Conservation (phyloP, 2,797 vertebrate species). For the Myotis planiceps region DNA sequence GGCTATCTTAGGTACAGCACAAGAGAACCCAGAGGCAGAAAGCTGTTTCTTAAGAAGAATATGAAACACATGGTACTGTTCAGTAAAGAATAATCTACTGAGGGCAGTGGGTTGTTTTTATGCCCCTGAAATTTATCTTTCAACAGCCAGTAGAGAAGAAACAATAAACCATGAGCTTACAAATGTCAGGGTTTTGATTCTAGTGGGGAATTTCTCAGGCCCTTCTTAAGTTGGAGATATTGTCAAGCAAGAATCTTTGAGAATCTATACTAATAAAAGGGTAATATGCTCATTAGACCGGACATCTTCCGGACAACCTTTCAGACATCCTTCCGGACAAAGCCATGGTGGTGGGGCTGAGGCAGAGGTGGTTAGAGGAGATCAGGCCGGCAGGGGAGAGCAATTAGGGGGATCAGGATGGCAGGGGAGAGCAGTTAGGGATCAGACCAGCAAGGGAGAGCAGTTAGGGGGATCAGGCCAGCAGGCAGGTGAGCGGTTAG, state of each 20-base stretch:
- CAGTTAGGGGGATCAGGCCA: too few relatives aligned
- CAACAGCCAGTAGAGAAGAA: constrained; percentile 22
- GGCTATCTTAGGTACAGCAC: neutral
- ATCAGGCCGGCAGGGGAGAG: too few relatives aligned
- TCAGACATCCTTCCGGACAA: too few relatives aligned
- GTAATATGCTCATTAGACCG: too few relatives aligned
- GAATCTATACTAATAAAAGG: too few relatives aligned
- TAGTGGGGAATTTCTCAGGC: neutral
- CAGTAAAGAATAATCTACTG: neutral
- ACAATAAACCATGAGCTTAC: constrained; percentile 8
- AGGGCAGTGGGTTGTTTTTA: constrained; percentile 5
- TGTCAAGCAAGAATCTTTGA: neutral
- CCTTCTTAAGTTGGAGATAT: neutral
- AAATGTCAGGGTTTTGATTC: neutral
- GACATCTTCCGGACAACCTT: too few relatives aligned
- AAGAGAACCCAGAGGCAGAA: constrained; percentile 13
- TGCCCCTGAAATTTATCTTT: constrained; percentile 20
- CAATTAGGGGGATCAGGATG: too few relatives aligned
- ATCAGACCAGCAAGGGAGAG: too few relatives aligned
- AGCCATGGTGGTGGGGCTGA: too few relatives aligned
- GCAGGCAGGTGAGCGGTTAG: too few relatives aligned
- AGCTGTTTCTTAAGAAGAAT: neutral
- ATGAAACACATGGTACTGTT: constrained; percentile 49
- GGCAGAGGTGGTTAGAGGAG: too few relatives aligned
- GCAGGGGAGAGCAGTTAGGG: too few relatives aligned